These are phyloP conservation scores for Drosophila acutilabella DNA, from an alignment of 2,888 invertebrate genomes.

Conservation along the genomic window DNA sequence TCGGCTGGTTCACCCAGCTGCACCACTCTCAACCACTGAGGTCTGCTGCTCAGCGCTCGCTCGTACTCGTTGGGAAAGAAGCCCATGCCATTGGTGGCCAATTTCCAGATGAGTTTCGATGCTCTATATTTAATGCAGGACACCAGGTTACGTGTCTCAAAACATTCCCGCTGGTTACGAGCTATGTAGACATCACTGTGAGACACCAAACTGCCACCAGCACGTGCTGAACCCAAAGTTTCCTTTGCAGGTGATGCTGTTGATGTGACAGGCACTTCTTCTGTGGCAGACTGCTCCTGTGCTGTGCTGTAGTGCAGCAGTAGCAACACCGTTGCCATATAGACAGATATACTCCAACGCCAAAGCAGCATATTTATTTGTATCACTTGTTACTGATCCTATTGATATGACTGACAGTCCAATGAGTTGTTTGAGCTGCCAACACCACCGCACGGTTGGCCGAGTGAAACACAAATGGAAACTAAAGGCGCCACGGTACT, in stretches of 20 bases:
- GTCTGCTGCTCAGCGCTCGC: conserved; percentile 65
- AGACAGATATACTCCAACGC: conserved; percentile 46
- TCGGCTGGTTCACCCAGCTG: conserved; percentile 81
- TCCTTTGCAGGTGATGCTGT: neutral
- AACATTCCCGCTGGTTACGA: conserved; percentile 81
- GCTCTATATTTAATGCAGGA: conserved; percentile 84
- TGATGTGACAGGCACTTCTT: neutral
- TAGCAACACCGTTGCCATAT: conserved; percentile 53
- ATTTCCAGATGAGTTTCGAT: conserved; percentile 80
- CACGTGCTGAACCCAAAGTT: conserved; percentile 1
- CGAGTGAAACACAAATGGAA: conserved; percentile 73
- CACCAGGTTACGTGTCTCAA: conserved; percentile 76
- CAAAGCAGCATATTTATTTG: conserved; percentile 41
- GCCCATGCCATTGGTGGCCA: conserved; percentile 82
- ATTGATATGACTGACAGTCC: neutral
- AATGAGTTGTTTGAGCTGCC: conserved; percentile 27
- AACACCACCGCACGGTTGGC: conserved; percentile 63
- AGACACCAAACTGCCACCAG: conserved; percentile 42
- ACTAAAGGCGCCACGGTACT: conserved; percentile 56
- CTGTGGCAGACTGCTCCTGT: conserved; percentile 22
- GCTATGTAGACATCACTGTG: conserved; percentile 82
- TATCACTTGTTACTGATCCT: neutral
- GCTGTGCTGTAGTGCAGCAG: conserved; percentile 43
- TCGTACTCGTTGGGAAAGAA: conserved; percentile 82
- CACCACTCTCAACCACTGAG: conserved; percentile 74